Percentiles rank a stretch among this genome's conserved stretches.
Conservation (phyloP, 2,797 vertebrate genomes). For the Stomatorhinus walkeri region DNA sequence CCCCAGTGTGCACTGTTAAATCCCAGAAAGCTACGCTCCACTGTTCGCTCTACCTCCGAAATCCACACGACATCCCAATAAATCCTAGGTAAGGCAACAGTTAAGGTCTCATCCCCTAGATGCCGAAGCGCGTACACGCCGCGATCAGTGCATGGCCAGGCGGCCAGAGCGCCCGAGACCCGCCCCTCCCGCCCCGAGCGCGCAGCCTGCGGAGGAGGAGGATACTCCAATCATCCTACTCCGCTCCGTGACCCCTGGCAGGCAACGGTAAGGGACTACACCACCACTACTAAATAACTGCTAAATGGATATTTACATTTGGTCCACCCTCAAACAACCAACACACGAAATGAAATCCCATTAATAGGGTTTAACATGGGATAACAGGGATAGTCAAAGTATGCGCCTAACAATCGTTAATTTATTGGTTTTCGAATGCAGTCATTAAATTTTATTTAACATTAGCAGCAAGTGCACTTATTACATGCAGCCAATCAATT, state of each 20-base stretch:
- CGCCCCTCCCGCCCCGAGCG: not conserved
- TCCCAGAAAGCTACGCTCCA: not conserved
- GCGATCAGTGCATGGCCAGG: not conserved
- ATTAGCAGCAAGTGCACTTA: not conserved
- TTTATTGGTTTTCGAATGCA: not conserved
- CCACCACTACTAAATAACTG: not conserved
- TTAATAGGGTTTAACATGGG: not conserved
- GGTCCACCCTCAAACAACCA: not conserved
- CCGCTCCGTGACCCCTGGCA: not conserved
- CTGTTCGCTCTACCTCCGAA: not conserved
- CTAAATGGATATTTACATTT: not conserved
- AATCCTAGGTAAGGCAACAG: conserved; percentile 36
- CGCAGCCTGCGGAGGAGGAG: conserved; percentile 50
- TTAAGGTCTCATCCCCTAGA: not conserved
- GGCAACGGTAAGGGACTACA: not conserved
- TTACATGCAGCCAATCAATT: not conserved
- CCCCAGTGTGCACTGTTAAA: not conserved
- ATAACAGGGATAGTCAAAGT: not conserved
- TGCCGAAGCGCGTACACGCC: not conserved
- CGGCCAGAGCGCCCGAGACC: not conserved
- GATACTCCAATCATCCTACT: conserved; percentile 47
- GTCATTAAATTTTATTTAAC: not conserved
- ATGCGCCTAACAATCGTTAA: not conserved
- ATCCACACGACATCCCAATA: conserved; percentile 32
- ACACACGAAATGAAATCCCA: not conserved